Conservation (phyloP, 2,797 vertebrate genomes). For the Antennarius maculatus region DNA sequence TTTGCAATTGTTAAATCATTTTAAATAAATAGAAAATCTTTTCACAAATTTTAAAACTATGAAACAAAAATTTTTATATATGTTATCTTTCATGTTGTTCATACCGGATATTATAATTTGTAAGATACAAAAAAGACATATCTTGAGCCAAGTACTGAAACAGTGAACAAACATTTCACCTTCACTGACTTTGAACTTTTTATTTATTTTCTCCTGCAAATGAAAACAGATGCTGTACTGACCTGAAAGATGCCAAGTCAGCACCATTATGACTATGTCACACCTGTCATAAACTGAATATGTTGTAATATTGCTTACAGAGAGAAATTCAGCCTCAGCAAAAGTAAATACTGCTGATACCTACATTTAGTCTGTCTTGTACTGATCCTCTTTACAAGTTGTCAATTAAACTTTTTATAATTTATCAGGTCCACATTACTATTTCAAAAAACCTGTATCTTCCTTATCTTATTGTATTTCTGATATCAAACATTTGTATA, state of each 20-base stretch:
- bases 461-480: background rate
- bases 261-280: constrained; percentile 14
- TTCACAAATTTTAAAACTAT: too few species aligned
- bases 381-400: background rate
- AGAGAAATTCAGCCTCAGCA: constrained; percentile 57
- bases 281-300: constrained; percentile 13
- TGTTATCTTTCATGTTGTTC: background rate
- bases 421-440: background rate
- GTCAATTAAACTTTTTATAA: background rate
- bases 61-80: background rate
- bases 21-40: too few species aligned
- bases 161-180: background rate
- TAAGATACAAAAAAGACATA: background rate
- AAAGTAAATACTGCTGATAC: constrained; percentile 26
- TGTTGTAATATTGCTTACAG: constrained; percentile 21
- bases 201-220: constrained; percentile 37
- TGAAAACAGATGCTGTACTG: constrained; percentile 51
- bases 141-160: background rate
- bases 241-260: constrained; percentile 49
- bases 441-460: background rate
- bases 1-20: background rate
- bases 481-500: background rate
- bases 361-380: background rate
- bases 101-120: background rate
- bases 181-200: background rate